These are phyloP conservation scores for Pedionomus torquatus DNA, from an alignment of 2,113 vertebrate species.

Conservation along the genomic window DNA sequence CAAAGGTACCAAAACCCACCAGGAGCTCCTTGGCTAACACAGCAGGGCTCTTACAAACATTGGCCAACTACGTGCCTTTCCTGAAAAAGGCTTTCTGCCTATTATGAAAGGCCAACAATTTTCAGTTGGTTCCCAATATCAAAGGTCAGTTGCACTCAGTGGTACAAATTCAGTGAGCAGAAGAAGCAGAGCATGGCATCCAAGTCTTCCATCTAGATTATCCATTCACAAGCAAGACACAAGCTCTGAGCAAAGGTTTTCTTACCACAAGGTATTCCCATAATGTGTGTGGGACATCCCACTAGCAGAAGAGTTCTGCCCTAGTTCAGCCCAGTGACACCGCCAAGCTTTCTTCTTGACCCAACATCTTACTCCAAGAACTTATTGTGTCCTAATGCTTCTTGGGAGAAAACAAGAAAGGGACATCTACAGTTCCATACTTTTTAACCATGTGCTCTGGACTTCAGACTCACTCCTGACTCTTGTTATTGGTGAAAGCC, in stretches of 20 bases:
- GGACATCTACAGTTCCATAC: background rate
- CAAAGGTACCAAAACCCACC: background rate
- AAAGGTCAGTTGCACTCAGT: background rate
- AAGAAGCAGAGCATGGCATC: background rate
- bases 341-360: background rate
- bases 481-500: background rate
- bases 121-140: background rate
- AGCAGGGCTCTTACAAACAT: background rate
- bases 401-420: background rate
- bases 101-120: background rate
- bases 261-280: background rate
- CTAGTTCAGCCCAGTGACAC: background rate
- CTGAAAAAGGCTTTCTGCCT: background rate
- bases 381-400: rapidly evolving
- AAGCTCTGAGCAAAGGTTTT: background rate
- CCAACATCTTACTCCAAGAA: background rate
- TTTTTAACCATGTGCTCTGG: background rate
- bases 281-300: rapidly evolving
- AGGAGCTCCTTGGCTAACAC: background rate
- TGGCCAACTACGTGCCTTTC: background rate
- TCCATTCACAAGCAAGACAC: background rate
- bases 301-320: background rate
- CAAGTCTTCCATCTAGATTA: background rate
- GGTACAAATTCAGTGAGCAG: background rate
- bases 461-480: background rate